Percentiles rank a stretch among this genome's conserved stretches.
Conservation (phyloP, 2,797 vertebrate species). For the Prionace glauca region DNA sequence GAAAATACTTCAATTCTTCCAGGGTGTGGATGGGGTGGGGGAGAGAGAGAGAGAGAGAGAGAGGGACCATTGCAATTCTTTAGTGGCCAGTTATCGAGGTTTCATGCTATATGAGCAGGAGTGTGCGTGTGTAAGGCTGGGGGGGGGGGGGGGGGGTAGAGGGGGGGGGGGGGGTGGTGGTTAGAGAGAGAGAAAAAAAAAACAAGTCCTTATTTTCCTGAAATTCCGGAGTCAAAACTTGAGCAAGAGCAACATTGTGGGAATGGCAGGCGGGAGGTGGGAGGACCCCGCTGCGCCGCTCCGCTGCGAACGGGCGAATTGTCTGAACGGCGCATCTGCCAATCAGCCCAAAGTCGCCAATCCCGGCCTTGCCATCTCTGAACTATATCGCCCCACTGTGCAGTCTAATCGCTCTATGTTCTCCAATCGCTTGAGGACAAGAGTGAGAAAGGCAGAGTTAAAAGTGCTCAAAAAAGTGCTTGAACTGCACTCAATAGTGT, state of each 20-base stretch:
- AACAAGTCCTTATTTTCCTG: slow-evolving; percentile 42
- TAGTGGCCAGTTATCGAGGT: slow-evolving; percentile 39
- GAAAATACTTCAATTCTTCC: not conserved
- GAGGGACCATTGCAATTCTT: not conserved
- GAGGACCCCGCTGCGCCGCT: slow-evolving; percentile 82
- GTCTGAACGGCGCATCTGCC: slow-evolving; percentile 83
- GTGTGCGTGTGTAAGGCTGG: not conserved
- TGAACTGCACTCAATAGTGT: slow-evolving; percentile 82
- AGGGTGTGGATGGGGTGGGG: not conserved
- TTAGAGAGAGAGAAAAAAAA: not conserved
- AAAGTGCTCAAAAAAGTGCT: slow-evolving; percentile 85
- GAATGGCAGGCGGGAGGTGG: slow-evolving; percentile 65
- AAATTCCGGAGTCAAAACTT: slow-evolving; percentile 47
- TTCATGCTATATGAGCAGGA: slow-evolving; percentile 21
- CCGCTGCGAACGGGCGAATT: slow-evolving; percentile 96
- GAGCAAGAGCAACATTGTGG: slow-evolving; percentile 50
- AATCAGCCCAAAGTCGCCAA: slow-evolving; percentile 92
- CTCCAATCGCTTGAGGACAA: slow-evolving; percentile 96
- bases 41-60: no score
- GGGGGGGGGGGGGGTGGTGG: not conserved
- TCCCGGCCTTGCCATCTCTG: slow-evolving; percentile 89
- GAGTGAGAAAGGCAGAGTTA: slow-evolving; percentile 87
- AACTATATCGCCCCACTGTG: slow-evolving; percentile 86
- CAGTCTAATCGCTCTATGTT: slow-evolving; percentile 86
- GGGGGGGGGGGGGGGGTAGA: not conserved